Evolutionary conservation across 2,888 invertebrate species (phyloP).

Genomic region (Xylota segnis): DNA sequence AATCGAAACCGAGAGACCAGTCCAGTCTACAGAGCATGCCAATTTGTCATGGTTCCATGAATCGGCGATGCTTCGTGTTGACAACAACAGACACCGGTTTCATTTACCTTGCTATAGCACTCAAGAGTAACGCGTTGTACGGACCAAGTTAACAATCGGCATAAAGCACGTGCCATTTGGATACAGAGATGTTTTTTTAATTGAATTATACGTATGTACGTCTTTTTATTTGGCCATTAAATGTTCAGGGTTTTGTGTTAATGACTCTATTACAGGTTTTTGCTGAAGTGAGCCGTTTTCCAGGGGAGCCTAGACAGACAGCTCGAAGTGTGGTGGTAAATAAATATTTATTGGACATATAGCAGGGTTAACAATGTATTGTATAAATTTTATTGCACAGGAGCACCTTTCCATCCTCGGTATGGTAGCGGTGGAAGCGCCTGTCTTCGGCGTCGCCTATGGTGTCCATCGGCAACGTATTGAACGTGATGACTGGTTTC

Average conservation of each 20-base stretch:
- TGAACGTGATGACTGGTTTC: slow-evolving; percentile 86
- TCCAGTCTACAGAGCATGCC: slow-evolving; percentile 44
- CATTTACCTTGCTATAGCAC: slow-evolving; percentile 20
- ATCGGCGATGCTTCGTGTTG: slow-evolving; percentile 22
- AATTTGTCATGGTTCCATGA: slow-evolving; percentile 67
- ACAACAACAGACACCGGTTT: slow-evolving; percentile 35
- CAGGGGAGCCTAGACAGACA: not conserved
- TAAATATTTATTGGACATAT: slow-evolving; percentile 33
- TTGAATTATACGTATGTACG: slow-evolving; percentile 9
- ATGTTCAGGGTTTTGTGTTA: slow-evolving; percentile 36
- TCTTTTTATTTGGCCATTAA: slow-evolving; percentile 51
- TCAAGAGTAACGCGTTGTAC: slow-evolving; percentile 26
- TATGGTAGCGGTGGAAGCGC: slow-evolving; percentile 83
- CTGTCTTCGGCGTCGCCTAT: slow-evolving; percentile 80
- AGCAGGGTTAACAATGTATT: slow-evolving; percentile 9
- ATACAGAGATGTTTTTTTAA: slow-evolving; percentile 38
- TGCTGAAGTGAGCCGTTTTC: not conserved
- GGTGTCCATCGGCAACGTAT: slow-evolving; percentile 85
- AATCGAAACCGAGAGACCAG: slow-evolving; percentile 43
- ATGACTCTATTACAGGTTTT: slow-evolving; percentile 55
- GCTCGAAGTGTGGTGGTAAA: not conserved
- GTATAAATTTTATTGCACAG: slow-evolving; percentile 27
- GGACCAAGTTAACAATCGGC: slow-evolving; percentile 34
- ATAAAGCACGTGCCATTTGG: slow-evolving; percentile 64
- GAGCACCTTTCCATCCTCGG: slow-evolving; percentile 84